phyloP scores from a whole-genome alignment of 2,797 vertebrate genomes.

The Lemur catta region DNA sequence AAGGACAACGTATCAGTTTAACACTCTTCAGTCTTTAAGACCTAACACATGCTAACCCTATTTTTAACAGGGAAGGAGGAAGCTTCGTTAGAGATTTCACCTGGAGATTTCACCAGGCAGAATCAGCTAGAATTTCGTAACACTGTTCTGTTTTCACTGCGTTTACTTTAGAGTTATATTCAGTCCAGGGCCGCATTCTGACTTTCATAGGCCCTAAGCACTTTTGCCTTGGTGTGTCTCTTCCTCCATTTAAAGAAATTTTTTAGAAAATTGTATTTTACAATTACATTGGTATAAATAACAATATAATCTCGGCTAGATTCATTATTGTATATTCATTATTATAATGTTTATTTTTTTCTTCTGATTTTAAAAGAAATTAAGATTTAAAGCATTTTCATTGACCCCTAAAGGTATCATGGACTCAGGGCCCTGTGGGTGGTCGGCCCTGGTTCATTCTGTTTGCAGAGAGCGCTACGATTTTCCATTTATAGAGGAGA shows the following conservation, averaged over 20 bases:
- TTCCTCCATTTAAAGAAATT: neutral
- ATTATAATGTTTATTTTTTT: neutral
- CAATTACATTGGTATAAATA: neutral
- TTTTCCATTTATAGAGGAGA: slow-evolving; percentile 9
- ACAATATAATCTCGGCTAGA: neutral
- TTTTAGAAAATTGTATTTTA: neutral
- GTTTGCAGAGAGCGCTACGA: neutral
- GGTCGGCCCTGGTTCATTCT: neutral
- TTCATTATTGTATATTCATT: neutral
- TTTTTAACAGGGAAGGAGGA: neutral
- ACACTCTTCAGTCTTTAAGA: neutral
- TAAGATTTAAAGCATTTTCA: neutral
- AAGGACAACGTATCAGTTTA: neutral
- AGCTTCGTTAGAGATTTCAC: neutral
- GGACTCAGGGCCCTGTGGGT: neutral
- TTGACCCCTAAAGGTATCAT: neutral
- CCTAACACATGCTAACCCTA: neutral
- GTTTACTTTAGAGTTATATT: neutral
- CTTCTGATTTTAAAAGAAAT: slow-evolving; percentile 24
- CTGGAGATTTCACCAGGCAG: neutral
- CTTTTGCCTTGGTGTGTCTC: neutral
- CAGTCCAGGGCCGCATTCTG: neutral
- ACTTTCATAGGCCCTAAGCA: no score
- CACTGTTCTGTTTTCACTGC: neutral
- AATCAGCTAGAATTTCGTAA: neutral